A percentile compares a stretch with the other conserved stretches of the same genome.
Evolutionary conservation across 2,888 invertebrate genomes (phyloP).

Genomic region (Scaptomyza tumidula): DNA sequence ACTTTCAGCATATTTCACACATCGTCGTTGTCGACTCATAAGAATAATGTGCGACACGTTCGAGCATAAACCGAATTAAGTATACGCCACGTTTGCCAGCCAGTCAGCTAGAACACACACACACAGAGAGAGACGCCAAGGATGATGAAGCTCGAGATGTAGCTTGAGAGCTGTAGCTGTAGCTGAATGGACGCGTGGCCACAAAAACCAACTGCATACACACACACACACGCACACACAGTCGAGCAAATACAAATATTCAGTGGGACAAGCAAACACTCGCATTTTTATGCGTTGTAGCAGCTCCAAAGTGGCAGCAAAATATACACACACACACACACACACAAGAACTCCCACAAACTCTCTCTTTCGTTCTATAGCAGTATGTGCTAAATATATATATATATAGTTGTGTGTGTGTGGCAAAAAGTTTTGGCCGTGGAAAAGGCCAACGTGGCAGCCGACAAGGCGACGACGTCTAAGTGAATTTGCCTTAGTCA

Average conservation of each 20-base stretch:
- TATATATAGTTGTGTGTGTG: constrained; percentile 13
- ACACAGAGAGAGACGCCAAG: constrained; percentile 22
- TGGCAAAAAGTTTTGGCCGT: constrained; percentile 52
- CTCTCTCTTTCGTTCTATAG: constrained; percentile 7
- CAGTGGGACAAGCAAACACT: constrained; percentile 48
- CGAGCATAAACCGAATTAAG: constrained; percentile 77
- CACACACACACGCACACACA: constrained; percentile 38
- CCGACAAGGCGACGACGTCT: constrained; percentile 50
- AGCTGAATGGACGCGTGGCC: constrained; percentile 50
- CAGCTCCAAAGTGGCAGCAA: constrained; percentile 66
- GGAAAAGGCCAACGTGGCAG: constrained; percentile 60
- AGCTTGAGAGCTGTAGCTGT: constrained; percentile 4
- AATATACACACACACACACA: constrained; percentile 38
- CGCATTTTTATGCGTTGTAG: constrained; percentile 74
- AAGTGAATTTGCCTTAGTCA: constrained; percentile 73
- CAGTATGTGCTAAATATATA: constrained; percentile 27
- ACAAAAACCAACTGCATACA: constrained; percentile 56
- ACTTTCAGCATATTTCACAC: constrained; percentile 76
- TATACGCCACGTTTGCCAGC: constrained; percentile 74
- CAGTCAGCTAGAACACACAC: constrained; percentile 35
- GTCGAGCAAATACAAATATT: constrained; percentile 29
- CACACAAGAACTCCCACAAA: constrained; percentile 2
- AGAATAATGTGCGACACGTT: constrained; percentile 78
- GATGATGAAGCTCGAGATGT: constrained; percentile 13
- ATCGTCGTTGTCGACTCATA: constrained; percentile 61